A percentile compares a stretch with the other conserved stretches of the same genome.
phyloP scores from a whole-genome alignment of 2,113 vertebrate genomes.

The Mirza zaza region DNA sequence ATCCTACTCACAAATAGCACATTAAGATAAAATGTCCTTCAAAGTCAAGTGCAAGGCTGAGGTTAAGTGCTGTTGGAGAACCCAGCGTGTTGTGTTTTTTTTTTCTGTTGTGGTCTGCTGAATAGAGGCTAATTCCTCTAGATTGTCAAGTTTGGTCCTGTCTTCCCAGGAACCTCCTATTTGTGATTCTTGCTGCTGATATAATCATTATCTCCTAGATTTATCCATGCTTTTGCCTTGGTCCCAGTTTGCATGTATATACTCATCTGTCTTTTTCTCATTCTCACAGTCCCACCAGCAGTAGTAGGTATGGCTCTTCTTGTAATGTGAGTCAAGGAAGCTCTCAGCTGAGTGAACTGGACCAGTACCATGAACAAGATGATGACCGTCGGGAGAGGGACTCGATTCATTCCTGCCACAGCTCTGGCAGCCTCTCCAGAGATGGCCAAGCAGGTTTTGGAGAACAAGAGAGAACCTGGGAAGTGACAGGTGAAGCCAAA shows the following conservation, averaged over 20 bases:
- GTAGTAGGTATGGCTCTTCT: conserved; percentile 95
- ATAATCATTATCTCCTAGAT: not conserved
- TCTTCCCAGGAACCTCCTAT: conserved; percentile 31
- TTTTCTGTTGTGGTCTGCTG: conserved; percentile 37
- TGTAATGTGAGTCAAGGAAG: conserved; percentile 96
- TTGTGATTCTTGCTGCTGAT: conserved; percentile 10
- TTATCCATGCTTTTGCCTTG: not conserved
- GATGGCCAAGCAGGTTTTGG: conserved; percentile 80
- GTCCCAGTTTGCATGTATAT: not conserved
- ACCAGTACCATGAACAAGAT: conserved; percentile 89
- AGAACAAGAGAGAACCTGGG: conserved; percentile 74
- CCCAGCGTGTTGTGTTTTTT: conserved; percentile 29
- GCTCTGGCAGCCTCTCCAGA: conserved; percentile 81
- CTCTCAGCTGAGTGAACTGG: conserved; percentile 94
- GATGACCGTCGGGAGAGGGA: conserved; percentile 87
- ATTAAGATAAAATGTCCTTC: conserved; percentile 36
- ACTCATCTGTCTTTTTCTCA: conserved; percentile 51
- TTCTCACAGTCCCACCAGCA: conserved; percentile 91
- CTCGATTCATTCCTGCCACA: conserved; percentile 87
- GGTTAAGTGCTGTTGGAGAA: conserved; percentile 26
- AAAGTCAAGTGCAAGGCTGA: not conserved
- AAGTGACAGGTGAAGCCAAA: conserved; percentile 47
- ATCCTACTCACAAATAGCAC: not conserved
- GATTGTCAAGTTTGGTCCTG: conserved; percentile 37
- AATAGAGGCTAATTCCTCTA: conserved; percentile 59